Evolutionary conservation across 2,113 vertebrate species (phyloP).

Genomic region (Cinclus mexicanus): DNA sequence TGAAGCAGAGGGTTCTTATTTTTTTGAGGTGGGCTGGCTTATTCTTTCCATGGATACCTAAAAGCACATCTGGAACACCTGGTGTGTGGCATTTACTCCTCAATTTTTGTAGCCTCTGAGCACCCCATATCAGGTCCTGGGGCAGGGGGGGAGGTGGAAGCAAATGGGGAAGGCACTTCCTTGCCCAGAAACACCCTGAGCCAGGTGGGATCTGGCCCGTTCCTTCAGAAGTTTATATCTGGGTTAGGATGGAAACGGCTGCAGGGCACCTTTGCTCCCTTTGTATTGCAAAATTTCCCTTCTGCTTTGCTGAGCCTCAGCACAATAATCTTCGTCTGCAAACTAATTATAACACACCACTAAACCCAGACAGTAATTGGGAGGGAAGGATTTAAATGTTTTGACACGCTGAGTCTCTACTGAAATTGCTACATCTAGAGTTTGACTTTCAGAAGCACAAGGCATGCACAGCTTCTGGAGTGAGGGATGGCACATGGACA

Average conservation of each 20-base stretch:
- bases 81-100: not conserved
- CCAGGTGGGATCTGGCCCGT: not conserved
- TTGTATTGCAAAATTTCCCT: not conserved
- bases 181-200: not conserved
- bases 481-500: not conserved
- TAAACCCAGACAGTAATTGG: not conserved
- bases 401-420: not conserved
- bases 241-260: not conserved
- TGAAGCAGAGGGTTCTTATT: not conserved
- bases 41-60: not conserved
- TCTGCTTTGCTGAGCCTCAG: slow-evolving; percentile 1
- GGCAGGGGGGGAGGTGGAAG: not conserved
- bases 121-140: not conserved
- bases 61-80: not conserved
- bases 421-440: not conserved
- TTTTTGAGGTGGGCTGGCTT: not conserved
- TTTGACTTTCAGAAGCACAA: not conserved
- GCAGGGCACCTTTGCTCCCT: not conserved
- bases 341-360: not conserved
- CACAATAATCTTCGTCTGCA: not conserved
- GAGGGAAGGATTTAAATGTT: slow-evolving; percentile 18
- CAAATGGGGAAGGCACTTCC: not conserved
- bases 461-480: not conserved
- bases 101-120: not conserved
- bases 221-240: not conserved